Conservation (phyloP, 2,888 invertebrate species). For the Drosophila anomalata region DNA sequence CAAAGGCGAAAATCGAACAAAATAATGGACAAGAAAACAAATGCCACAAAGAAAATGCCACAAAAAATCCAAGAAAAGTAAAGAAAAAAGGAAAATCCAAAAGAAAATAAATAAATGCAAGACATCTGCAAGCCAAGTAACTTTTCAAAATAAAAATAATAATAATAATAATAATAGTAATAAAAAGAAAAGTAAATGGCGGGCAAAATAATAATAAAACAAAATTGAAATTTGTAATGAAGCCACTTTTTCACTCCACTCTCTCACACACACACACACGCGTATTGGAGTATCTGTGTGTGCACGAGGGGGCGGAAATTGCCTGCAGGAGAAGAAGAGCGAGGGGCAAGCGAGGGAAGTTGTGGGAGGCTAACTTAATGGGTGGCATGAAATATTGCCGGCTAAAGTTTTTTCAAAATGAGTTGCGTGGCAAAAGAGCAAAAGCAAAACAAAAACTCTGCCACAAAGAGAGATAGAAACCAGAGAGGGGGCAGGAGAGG, state of each 20-base stretch:
- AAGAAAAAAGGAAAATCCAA: constrained; percentile 27
- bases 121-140: constrained; percentile 67
- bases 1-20: constrained; percentile 42
- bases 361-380: constrained; percentile 71
- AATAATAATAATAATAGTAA: constrained; percentile 47
- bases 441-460: constrained; percentile 59
- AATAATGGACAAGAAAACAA: constrained; percentile 39
- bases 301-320: constrained; percentile 71
- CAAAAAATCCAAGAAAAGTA: not conserved
- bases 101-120: constrained; percentile 69
- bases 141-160: constrained; percentile 61
- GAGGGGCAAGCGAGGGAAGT: constrained; percentile 9
- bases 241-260: constrained; percentile 67
- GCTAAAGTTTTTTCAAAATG: constrained; percentile 72
- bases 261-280: constrained; percentile 15
- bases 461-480: constrained; percentile 15
- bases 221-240: constrained; percentile 82
- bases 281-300: constrained; percentile 35
- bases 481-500: constrained; percentile 2
- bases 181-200: constrained; percentile 59
- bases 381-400: constrained; percentile 76
- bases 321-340: constrained; percentile 29
- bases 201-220: constrained; percentile 71
- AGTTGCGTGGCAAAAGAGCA: constrained; percentile 68
- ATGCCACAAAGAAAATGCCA: constrained; percentile 24